Percentiles rank a stretch among this genome's conserved stretches.
Evolutionary conservation across 2,113 vertebrate species (phyloP).

Genomic region (Cynopterus brachyotis): DNA sequence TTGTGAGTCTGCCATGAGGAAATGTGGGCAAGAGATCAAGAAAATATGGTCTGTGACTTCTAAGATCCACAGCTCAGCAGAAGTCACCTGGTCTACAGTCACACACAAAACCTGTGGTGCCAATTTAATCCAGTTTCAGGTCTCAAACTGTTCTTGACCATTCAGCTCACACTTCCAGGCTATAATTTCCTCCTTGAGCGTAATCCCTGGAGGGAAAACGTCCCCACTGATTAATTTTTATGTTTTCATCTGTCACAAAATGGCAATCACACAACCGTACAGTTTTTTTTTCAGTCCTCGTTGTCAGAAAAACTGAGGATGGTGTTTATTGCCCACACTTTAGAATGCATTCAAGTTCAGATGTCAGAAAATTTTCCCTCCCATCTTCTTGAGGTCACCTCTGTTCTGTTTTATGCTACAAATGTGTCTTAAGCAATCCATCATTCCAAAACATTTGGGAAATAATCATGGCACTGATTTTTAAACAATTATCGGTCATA

Average conservation of each 20-base stretch:
- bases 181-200: not conserved
- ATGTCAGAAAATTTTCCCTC: not conserved
- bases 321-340: not conserved
- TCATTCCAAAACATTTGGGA: not conserved
- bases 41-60: not conserved
- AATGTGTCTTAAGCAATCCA: not conserved
- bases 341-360: not conserved
- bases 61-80: not conserved
- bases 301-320: slow-evolving; percentile 9
- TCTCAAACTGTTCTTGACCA: not conserved
- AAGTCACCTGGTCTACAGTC: not conserved
- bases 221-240: slow-evolving; percentile 10
- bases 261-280: not conserved
- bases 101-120: not conserved
- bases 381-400: not conserved
- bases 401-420: not conserved
- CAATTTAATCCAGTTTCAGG: not conserved
- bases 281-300: not conserved
- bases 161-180: not conserved
- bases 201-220: not conserved
- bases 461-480: not conserved
- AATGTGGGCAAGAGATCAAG: not conserved
- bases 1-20: not conserved
- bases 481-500: not conserved
- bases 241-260: slow-evolving; percentile 33